These are phyloP conservation scores for Ligdia adustata DNA, from an alignment of 2,888 invertebrate genomes.

Conservation along the genomic window DNA sequence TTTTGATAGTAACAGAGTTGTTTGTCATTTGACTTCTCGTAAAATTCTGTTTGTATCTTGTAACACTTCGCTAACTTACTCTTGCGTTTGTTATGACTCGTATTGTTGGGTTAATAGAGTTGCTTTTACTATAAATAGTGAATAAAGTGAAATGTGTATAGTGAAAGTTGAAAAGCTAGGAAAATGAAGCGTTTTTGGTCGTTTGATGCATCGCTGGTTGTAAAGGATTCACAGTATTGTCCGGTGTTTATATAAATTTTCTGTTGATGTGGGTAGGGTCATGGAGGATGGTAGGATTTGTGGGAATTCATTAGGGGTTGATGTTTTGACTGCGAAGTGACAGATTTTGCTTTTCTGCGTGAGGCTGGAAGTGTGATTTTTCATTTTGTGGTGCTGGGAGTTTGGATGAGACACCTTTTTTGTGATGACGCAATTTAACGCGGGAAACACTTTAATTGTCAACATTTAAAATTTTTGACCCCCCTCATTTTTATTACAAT, in stretches of 20 bases:
- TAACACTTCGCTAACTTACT: neutral
- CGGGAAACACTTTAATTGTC: too few species aligned
- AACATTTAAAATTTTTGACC: too few species aligned
- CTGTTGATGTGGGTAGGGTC: constrained; percentile 54
- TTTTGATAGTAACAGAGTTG: constrained; percentile 24
- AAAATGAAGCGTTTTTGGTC: constrained; percentile 61
- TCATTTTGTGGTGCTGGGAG: neutral
- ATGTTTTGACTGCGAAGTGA: constrained; percentile 9
- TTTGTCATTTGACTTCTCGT: constrained; percentile 11
- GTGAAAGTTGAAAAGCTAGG: constrained; percentile 49
- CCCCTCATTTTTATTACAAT: too few species aligned
- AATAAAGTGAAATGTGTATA: constrained; percentile 21
- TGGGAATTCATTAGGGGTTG: constrained; percentile 21
- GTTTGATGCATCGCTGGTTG: constrained; percentile 51
- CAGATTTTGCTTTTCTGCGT: neutral
- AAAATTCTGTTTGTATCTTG: constrained; percentile 11
- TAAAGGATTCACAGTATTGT: constrained; percentile 52
- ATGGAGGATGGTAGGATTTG: constrained; percentile 26
- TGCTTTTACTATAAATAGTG: constrained; percentile 12
- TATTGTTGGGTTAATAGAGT: constrained; percentile 26
- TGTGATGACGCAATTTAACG: too few species aligned
- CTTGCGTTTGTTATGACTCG: neutral
- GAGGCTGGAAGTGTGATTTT: neutral
- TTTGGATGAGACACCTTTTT: too few species aligned
- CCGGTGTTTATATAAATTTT: constrained; percentile 58